Evolutionary conservation across 2,113 vertebrate species (phyloP).

Genomic region (Protomyctophum bolini): DNA sequence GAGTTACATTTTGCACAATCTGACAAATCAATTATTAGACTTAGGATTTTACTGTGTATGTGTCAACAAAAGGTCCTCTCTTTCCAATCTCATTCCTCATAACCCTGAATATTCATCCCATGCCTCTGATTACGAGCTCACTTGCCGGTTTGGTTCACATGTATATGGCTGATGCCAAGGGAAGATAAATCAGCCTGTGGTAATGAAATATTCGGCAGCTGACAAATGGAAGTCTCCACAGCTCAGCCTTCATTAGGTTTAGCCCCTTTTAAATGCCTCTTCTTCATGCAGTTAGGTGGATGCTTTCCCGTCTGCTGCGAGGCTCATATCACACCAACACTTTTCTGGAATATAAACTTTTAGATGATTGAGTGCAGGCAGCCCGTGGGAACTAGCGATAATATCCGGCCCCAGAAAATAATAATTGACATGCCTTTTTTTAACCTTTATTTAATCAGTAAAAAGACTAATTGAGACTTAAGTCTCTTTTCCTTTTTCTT

Average conservation of each 20-base stretch:
- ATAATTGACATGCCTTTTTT: too few species aligned
- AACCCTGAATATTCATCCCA: constrained; percentile 37
- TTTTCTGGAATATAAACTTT: constrained; percentile 19
- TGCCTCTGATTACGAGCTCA: constrained; percentile 34
- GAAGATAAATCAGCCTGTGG: constrained; percentile 38
- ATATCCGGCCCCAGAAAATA: too few species aligned
- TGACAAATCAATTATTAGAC: too few species aligned
- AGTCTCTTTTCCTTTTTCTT: too few species aligned
- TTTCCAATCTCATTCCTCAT: not conserved
- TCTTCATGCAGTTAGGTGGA: constrained; percentile 26
- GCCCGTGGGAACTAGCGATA: too few species aligned
- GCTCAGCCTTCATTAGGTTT: constrained; percentile 52
- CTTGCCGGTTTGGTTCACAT: constrained; percentile 40
- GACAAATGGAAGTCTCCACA: constrained; percentile 47
- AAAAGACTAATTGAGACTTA: too few species aligned
- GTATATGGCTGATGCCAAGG: constrained; percentile 37
- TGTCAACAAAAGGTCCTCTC: constrained; percentile 32
- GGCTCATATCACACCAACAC: constrained; percentile 5
- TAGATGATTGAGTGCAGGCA: too few species aligned
- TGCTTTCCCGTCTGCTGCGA: constrained; percentile 30
- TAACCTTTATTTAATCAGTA: too few species aligned
- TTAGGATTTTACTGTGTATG: not conserved
- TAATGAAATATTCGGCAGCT: constrained; percentile 60
- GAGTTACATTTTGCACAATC: not conserved
- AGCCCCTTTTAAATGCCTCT: constrained; percentile 45